Conservation (phyloP, 2,113 vertebrate genomes). For the Zosterops hypoxanthus region DNA sequence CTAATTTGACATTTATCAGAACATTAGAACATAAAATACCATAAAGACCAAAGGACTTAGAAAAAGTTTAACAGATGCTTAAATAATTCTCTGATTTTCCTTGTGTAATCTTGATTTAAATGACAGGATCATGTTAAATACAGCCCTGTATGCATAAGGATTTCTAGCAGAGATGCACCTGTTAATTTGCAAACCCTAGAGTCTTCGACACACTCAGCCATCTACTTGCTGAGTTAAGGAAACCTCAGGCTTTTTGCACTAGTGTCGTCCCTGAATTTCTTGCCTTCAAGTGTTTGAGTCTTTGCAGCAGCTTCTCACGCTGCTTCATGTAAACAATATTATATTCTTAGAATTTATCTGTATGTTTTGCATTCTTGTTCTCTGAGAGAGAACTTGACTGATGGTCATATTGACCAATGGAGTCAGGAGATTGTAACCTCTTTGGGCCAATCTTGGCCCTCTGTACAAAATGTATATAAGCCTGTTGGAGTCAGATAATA, state of each 20-base stretch:
- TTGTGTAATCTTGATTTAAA: background rate
- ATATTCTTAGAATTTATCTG: no score
- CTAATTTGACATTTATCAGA: conserved; percentile 7
- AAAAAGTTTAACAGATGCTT: background rate
- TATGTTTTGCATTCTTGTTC: no score
- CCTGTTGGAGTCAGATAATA: no score
- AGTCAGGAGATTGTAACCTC: no score
- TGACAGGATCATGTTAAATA: background rate
- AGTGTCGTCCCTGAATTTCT: no score
- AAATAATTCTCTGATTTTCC: background rate
- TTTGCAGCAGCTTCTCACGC: no score
- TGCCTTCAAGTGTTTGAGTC: no score
- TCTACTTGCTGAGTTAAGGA: background rate
- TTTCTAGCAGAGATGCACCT: background rate
- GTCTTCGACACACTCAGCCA: background rate
- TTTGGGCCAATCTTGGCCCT: no score
- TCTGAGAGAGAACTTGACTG: no score
- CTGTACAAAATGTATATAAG: no score
- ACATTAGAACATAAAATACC: background rate
- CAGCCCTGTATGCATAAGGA: background rate
- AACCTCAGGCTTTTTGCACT: background rate
- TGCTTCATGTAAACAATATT: no score
- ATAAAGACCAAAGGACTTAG: background rate
- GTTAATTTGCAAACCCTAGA: background rate
- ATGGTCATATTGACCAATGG: no score